These are phyloP conservation scores for Promerops cafer DNA, from an alignment of 2,113 vertebrate genomes.

Conservation along the genomic window DNA sequence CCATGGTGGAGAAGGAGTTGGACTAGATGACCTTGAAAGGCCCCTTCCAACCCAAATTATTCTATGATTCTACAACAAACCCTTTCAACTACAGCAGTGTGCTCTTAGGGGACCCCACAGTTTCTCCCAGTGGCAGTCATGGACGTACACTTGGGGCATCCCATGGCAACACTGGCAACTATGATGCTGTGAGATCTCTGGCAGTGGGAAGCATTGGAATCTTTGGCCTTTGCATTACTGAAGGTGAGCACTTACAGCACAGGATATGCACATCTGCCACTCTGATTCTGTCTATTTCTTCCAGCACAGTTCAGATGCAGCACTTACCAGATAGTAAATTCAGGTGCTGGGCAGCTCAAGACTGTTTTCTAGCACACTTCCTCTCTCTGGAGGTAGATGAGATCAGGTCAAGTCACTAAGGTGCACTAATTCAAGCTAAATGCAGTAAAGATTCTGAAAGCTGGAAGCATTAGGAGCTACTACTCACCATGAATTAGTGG, in stretches of 20 bases:
- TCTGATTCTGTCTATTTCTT: not conserved
- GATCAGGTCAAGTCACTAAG: not conserved
- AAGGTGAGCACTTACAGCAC: not conserved
- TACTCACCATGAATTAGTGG: not conserved
- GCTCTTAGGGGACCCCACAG: not conserved
- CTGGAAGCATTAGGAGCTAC: constrained; percentile 1
- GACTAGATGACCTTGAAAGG: not conserved
- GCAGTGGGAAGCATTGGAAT: not conserved
- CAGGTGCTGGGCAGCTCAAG: not conserved
- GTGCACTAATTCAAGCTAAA: constrained; percentile 11
- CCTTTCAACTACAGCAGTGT: not conserved
- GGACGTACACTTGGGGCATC: fast-evolving
- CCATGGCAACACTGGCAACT: fast-evolving
- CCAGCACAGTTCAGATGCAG: not conserved
- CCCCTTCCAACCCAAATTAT: not conserved
- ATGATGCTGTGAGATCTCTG: fast-evolving
- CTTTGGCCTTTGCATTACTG: not conserved
- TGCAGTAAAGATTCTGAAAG: constrained; percentile 10
- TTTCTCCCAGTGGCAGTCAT: not conserved
- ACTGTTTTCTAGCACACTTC: not conserved
- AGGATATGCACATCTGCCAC: fast-evolving
- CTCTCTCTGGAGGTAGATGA: not conserved
- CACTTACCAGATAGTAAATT: not conserved
- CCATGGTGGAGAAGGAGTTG: not conserved
- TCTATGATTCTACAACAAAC: not conserved